Base-by-base conservation (phyloP, 2,888 invertebrate genomes). In the Cyaniris semiargus region DNA sequence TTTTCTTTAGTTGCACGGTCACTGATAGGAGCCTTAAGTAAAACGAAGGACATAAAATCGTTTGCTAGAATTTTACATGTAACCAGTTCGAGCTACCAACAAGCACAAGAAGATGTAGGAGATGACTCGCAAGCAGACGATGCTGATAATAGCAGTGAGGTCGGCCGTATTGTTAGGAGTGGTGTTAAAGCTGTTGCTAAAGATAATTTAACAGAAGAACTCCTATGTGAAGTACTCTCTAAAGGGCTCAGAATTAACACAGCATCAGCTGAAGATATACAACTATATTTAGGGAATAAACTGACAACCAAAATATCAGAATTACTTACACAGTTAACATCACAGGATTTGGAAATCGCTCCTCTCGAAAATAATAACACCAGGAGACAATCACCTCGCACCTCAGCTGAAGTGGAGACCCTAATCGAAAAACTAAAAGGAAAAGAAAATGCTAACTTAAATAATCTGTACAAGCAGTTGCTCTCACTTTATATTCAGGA, bases 231-330 rank as follows among this genome's bases (percentile, higher is more conserved):
- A 27, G 84, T 97, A 58, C 92, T 95, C n/a, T 88, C 95, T 3
- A 94, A 95, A 83, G 97, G 97, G 0, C 84, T 97, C 23, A 95
- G 95, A 74, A 95, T 97, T 44, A 95, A 95, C 38, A 95, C 94
- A 44, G 85, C 88, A 2, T 88, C 94, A 70, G 97, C 96, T 0
- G 95, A 96, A 83, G 89, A 88, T 21, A 90, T 97, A 53, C 95
- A 96, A 83, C 95, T 95, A 56, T 94, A 92, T 81, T 86, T 97
- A 1, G 96, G 96, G 0, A 95, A 95, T 79, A 95, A 95, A 79
- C 92, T 97, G 93, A 96, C 96, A 0, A 93, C 95, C 0, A 90
- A 93, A 80, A 90, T 96, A 60, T 96, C 96, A 0, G 94, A 95
- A 81, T 85, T 95, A 27, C 87, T 97, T 10, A 92, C 95, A 0